Evolutionary conservation across 2,797 vertebrate genomes (phyloP).

Genomic region (Odontamblyopus lacepedii): DNA sequence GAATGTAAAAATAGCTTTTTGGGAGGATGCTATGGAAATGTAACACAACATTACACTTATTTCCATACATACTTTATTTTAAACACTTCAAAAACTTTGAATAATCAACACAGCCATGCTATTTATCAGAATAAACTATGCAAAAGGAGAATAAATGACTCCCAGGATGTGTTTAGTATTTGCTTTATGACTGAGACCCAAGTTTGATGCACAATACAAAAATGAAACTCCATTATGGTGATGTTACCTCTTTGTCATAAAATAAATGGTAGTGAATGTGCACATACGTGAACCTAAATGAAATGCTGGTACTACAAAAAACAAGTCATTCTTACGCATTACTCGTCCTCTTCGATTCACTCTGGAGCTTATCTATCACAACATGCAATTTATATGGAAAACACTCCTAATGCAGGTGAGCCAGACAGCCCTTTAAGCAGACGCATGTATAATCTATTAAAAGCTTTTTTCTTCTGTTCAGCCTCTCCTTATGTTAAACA

Average conservation of each 20-base stretch:
- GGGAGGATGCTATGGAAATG: background rate
- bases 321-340: slow-evolving; percentile 30
- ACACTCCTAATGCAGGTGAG: slow-evolving; percentile 60
- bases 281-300: slow-evolving; percentile 40
- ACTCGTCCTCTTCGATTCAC: slow-evolving; percentile 31
- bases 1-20: background rate
- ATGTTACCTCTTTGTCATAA: slow-evolving; percentile 25
- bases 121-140: background rate
- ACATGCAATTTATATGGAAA: slow-evolving; percentile 69
- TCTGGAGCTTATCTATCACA: slow-evolving; percentile 57
- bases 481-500: slow-evolving; percentile 47
- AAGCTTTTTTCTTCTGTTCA: slow-evolving; percentile 47
- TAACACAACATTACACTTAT: background rate
- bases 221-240: background rate
- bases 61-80: background rate
- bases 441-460: slow-evolving; percentile 51
- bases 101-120: background rate
- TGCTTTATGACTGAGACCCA: background rate
- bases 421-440: slow-evolving; percentile 45
- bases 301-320: slow-evolving; percentile 44
- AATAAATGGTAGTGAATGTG: slow-evolving; percentile 40
- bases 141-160: slow-evolving; percentile 1
- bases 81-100: background rate
- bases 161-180: background rate
- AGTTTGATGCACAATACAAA: background rate